A percentile compares a stretch with the other conserved stretches of the same genome.
Evolutionary conservation across 2,888 invertebrate genomes (phyloP).

Genomic region (Eristalis pertinax): DNA sequence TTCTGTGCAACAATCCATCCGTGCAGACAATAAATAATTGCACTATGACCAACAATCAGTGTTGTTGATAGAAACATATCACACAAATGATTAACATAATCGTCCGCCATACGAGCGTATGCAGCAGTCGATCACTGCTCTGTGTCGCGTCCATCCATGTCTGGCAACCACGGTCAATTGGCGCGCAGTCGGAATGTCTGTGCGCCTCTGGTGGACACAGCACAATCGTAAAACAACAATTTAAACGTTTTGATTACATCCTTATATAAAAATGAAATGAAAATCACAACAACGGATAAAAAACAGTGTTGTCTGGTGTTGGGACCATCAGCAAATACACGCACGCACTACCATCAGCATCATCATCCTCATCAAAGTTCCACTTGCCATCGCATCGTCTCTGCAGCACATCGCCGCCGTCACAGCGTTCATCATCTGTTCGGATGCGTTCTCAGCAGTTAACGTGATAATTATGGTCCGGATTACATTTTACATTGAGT

Average conservation of each 20-base stretch:
- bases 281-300: conserved; percentile 54
- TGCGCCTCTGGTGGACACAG: conserved; percentile 36
- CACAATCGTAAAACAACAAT: conserved; percentile 64
- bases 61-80: conserved; percentile 71
- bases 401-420: too few relatives aligned
- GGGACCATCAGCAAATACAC: background rate
- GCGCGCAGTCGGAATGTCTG: conserved; percentile 17
- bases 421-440: conserved; percentile 13
- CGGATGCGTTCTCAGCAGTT: conserved; percentile 23
- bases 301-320: conserved; percentile 35
- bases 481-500: conserved; percentile 32
- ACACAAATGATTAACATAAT: conserved; percentile 69
- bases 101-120: conserved; percentile 20
- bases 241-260: conserved; percentile 71
- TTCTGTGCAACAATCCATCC: conserved; percentile 24
- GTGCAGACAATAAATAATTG: conserved; percentile 71
- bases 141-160: conserved; percentile 12
- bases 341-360: background rate
- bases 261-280: conserved; percentile 57
- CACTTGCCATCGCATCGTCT: conserved; percentile 1
- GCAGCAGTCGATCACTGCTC: background rate
- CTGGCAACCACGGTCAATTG: conserved; percentile 24
- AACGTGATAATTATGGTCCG: conserved; percentile 39
- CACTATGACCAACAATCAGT: conserved; percentile 66
- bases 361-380: background rate